These are phyloP conservation scores for Oryzias javanicus DNA, from an alignment of 2,113 vertebrate species.

Conservation along the genomic window DNA sequence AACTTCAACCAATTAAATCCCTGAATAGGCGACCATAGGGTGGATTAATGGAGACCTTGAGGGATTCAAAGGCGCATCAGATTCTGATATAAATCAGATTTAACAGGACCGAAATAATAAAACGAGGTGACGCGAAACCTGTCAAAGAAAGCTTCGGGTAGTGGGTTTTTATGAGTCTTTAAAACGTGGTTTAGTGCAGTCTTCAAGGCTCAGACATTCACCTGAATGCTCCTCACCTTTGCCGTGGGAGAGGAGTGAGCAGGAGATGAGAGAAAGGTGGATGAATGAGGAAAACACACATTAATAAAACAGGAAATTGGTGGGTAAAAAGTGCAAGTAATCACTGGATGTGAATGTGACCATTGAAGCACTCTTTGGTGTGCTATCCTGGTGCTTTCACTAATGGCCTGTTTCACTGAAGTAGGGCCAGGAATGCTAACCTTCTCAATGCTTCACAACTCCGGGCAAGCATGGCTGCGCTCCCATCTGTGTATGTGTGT, in stretches of 20 bases:
- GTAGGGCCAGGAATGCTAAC: conserved; percentile 74
- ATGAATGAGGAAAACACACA: conserved; percentile 50
- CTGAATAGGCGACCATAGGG: conserved; percentile 51
- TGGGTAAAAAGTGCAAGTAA: conserved; percentile 67
- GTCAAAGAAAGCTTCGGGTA: conserved; percentile 1
- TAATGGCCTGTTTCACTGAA: conserved; percentile 74
- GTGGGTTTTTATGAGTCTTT: conserved; percentile 10
- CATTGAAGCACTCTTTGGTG: conserved; percentile 62
- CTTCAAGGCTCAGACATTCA: conserved; percentile 33
- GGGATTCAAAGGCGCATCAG: conserved; percentile 38
- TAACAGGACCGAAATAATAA: conserved; percentile 7
- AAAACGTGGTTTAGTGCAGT: conserved; percentile 10
- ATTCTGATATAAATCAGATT: conserved; percentile 34
- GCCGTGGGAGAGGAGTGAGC: conserved; percentile 23
- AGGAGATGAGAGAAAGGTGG: conserved; percentile 21
- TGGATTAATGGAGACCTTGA: conserved; percentile 37
- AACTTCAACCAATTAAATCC: conserved; percentile 58
- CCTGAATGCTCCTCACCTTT: conserved; percentile 51
- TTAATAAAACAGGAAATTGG: conserved; percentile 65
- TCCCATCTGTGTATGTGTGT: conserved; percentile 55
- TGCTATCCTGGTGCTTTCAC: conserved; percentile 58
- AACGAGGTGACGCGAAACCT: conserved; percentile 7
- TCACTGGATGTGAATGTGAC: conserved; percentile 64
- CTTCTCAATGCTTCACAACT: conserved; percentile 68
- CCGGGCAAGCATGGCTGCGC: conserved; percentile 54